phyloP scores from a whole-genome alignment of 1,140 invertebrate genomes.

The Paraescarpia echinospica region DNA sequence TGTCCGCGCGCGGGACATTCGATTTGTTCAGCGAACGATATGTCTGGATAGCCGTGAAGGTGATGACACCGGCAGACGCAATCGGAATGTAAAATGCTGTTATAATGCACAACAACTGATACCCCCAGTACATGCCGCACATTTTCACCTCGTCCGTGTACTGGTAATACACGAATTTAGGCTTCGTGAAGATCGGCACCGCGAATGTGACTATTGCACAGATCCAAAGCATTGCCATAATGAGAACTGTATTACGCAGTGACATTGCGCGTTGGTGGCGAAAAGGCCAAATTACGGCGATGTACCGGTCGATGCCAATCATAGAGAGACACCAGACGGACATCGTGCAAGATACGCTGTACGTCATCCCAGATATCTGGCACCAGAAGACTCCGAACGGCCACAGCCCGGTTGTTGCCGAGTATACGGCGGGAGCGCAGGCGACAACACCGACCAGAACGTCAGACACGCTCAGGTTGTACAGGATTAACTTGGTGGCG shows the following conservation, averaged over 20 bases:
- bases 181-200: conserved; percentile 23
- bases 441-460: conserved; percentile 30
- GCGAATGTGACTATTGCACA: conserved; percentile 30
- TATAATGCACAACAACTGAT: conserved; percentile 30
- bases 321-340: conserved; percentile 36
- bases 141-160: conserved; percentile 28
- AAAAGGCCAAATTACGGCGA: conserved; percentile 32
- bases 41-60: conserved; percentile 28
- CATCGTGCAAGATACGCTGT: conserved; percentile 33
- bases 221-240: conserved; percentile 25
- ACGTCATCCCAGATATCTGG: conserved; percentile 33
- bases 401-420: conserved; percentile 28
- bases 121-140: conserved; percentile 37
- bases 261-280: conserved; percentile 24
- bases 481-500: conserved; percentile 29
- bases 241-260: background rate
- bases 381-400: conserved; percentile 34
- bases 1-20: background rate
- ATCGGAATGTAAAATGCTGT: conserved; percentile 34
- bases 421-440: conserved; percentile 28
- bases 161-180: conserved; percentile 31
- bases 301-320: conserved; percentile 35
- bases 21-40: no score
- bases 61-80: conserved; percentile 25
- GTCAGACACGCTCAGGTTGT: conserved; percentile 34